phyloP scores from a whole-genome alignment of 2,797 vertebrate genomes.

The Pagetopsis macropterus region DNA sequence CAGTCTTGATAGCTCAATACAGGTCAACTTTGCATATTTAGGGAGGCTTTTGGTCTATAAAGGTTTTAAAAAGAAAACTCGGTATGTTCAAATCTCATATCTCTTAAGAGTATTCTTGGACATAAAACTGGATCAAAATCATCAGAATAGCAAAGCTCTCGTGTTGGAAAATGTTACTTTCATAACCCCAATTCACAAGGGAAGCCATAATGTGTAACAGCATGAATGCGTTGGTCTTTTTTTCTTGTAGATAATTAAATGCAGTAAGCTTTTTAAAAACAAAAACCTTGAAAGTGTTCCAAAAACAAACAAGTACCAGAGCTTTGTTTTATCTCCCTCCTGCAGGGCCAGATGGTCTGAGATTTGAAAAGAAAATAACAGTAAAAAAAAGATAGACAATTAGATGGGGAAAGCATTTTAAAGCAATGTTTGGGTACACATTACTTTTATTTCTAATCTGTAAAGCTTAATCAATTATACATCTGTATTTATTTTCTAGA shows the following conservation, averaged over 20 bases:
- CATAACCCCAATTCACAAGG: background rate
- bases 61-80: background rate
- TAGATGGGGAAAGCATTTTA: background rate
- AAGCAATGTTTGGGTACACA: background rate
- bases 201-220: background rate
- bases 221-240: no score
- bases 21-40: background rate
- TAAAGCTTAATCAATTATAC: background rate
- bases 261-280: background rate
- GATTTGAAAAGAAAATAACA: background rate
- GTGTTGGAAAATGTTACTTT: background rate
- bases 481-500: background rate
- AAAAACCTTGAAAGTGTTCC: background rate
- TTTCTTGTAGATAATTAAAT: conserved; percentile 1
- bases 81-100: background rate
- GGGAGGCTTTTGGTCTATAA: background rate
- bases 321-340: conserved; percentile 1
- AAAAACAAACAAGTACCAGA: conserved; percentile 9
- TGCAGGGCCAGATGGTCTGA: background rate
- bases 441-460: background rate
- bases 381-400: background rate
- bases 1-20: background rate
- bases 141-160: background rate
- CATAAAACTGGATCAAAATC: background rate
- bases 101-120: background rate